Conservation (phyloP, 2,888 invertebrate genomes). For the Amiota mariae region DNA sequence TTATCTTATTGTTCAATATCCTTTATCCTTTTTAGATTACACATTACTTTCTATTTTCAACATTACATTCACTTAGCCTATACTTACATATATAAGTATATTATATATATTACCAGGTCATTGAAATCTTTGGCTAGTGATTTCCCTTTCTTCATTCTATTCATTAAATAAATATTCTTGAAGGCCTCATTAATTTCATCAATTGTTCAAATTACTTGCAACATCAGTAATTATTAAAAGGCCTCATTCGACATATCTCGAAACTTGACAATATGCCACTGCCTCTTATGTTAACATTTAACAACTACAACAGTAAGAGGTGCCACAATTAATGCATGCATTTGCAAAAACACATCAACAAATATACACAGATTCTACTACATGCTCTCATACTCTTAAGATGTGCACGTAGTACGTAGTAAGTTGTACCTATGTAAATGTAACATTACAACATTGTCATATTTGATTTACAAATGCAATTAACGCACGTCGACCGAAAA, state of each 20-base stretch:
- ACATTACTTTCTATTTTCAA: too few species aligned
- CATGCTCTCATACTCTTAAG: constrained; percentile 52
- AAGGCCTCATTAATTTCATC: not conserved
- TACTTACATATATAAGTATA: too few species aligned
- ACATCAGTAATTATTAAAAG: constrained; percentile 5
- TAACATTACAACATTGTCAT: constrained; percentile 56
- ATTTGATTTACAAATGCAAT: constrained; percentile 68
- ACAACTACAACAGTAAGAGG: constrained; percentile 26
- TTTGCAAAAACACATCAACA: not conserved
- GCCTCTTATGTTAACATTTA: not conserved
- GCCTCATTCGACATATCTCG: not conserved
- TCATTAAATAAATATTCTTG: not conserved
- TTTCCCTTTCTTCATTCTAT: too few species aligned
- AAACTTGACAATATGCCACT: not conserved
- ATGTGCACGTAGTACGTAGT: too few species aligned
- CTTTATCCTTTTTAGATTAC: too few species aligned
- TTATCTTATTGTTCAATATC: too few species aligned
- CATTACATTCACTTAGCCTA: too few species aligned
- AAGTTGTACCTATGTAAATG: constrained; percentile 48
- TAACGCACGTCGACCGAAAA: constrained; percentile 55
- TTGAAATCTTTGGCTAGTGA: too few species aligned
- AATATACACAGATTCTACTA: constrained; percentile 17
- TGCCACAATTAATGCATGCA: constrained; percentile 60
- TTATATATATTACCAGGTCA: too few species aligned
- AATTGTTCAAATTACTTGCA: constrained; percentile 12